Conservation (phyloP, 2,113 vertebrate species). For the Axis porcinus region DNA sequence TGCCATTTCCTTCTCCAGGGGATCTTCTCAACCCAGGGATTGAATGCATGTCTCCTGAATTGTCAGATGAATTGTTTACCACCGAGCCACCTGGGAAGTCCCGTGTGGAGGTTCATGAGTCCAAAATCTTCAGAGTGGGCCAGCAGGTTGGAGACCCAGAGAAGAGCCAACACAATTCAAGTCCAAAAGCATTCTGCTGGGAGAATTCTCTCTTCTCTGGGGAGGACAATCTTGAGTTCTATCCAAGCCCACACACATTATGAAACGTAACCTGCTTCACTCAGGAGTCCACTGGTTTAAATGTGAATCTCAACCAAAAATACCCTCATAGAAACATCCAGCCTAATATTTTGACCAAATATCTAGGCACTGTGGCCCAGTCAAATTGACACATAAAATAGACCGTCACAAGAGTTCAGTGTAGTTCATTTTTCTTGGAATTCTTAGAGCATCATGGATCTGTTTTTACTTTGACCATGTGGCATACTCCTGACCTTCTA, state of each 20-base stretch:
- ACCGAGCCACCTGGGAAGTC: not conserved
- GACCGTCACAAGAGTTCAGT: accelerated
- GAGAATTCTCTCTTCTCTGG: not conserved
- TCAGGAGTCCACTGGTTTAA: too few species aligned
- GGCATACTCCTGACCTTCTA: not conserved
- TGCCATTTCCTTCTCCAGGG: not conserved
- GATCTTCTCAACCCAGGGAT: not conserved
- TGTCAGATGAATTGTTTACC: not conserved
- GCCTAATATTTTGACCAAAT: not conserved
- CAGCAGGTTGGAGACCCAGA: not conserved
- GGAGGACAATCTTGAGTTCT: not conserved
- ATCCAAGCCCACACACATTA: not conserved
- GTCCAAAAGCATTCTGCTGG: not conserved
- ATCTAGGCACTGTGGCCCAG: not conserved
- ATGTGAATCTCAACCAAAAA: not conserved
- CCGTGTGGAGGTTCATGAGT: not conserved
- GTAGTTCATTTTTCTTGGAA: not conserved
- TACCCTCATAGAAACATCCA: not conserved
- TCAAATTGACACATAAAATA: not conserved
- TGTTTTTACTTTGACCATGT: accelerated
- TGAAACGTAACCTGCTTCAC: not conserved
- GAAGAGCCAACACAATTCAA: not conserved
- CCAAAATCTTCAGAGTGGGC: not conserved
- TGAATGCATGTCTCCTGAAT: not conserved
- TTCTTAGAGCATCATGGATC: not conserved